Evolutionary conservation across 2,888 invertebrate species (phyloP).

Genomic region (Apoda limacodes): DNA sequence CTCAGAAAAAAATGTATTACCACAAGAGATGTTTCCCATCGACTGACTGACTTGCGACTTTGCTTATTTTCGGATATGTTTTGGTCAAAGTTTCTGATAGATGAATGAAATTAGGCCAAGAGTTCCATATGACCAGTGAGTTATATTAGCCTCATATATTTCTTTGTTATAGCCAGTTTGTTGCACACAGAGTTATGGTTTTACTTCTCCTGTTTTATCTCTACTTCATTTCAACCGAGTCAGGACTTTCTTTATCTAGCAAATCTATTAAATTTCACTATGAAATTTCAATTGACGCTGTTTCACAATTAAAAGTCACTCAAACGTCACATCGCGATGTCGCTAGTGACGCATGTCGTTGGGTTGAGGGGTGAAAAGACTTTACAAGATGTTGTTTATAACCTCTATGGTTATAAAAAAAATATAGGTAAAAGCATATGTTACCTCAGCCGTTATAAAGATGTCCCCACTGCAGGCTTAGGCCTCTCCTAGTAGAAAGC

Average conservation of each 20-base stretch:
- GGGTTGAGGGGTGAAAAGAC: slow-evolving; percentile 24
- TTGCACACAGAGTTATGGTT: too few species aligned
- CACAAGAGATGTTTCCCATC: too few species aligned
- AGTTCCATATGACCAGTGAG: background rate
- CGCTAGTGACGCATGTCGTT: slow-evolving; percentile 27
- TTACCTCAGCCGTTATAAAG: slow-evolving; percentile 7
- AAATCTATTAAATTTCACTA: slow-evolving; percentile 3
- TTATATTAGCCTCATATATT: background rate
- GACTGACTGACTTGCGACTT: too few species aligned
- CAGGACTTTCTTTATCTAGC: too few species aligned
- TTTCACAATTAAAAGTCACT: slow-evolving; percentile 50
- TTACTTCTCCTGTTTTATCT: too few species aligned
- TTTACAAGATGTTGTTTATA: slow-evolving; percentile 3
- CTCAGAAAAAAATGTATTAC: too few species aligned
- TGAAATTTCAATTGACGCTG: slow-evolving; percentile 30
- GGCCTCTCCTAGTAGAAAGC: background rate
- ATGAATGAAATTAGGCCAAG: slow-evolving; percentile 3
- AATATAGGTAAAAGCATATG: slow-evolving; percentile 12
- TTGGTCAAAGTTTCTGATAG: too few species aligned
- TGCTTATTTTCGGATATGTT: too few species aligned
- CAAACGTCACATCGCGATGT: slow-evolving; percentile 25
- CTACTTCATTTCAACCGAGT: too few species aligned
- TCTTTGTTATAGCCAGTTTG: slow-evolving; percentile 1
- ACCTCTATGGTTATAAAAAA: background rate
- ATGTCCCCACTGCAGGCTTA: background rate